Conservation (phyloP, 2,888 invertebrate genomes). For the Tromatobia lineatoria region DNA sequence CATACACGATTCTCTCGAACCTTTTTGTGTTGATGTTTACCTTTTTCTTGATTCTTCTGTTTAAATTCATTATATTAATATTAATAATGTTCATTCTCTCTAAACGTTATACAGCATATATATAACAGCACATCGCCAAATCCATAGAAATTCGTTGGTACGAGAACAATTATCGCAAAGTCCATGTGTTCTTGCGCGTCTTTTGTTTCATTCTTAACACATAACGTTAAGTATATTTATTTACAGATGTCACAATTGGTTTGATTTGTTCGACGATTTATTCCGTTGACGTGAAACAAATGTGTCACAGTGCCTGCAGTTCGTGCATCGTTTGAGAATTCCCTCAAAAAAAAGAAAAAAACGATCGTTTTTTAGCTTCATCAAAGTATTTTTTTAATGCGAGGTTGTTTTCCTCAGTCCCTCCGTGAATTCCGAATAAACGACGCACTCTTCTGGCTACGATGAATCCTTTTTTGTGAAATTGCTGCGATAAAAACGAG, state of each 20-base stretch:
- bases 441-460: conserved; percentile 15
- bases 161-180: conserved; percentile 52
- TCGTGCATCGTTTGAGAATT: conserved; percentile 50
- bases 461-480: conserved; percentile 2
- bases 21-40: conserved; percentile 46
- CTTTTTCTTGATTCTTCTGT: conserved; percentile 64
- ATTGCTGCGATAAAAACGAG: background rate
- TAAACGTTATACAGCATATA: conserved; percentile 73
- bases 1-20: conserved; percentile 60
- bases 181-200: conserved; percentile 10
- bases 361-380: background rate
- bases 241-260: conserved; percentile 58
- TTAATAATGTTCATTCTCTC: conserved; percentile 73
- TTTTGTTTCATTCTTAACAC: conserved; percentile 47
- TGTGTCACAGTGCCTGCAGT: background rate
- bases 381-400: conserved; percentile 3
- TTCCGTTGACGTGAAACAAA: background rate
- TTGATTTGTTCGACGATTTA: conserved; percentile 1
- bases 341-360: conserved; percentile 46
- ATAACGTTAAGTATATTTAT: conserved; percentile 58
- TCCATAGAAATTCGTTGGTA: conserved; percentile 70
- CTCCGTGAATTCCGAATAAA: conserved; percentile 60
- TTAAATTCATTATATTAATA: conserved; percentile 73
- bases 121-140: conserved; percentile 67
- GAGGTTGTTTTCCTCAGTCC: conserved; percentile 33